Percentiles rank a stretch among this genome's conserved stretches.
phyloP scores from a whole-genome alignment of 2,888 invertebrate genomes.

The Rhimphoctona megacephalus region DNA sequence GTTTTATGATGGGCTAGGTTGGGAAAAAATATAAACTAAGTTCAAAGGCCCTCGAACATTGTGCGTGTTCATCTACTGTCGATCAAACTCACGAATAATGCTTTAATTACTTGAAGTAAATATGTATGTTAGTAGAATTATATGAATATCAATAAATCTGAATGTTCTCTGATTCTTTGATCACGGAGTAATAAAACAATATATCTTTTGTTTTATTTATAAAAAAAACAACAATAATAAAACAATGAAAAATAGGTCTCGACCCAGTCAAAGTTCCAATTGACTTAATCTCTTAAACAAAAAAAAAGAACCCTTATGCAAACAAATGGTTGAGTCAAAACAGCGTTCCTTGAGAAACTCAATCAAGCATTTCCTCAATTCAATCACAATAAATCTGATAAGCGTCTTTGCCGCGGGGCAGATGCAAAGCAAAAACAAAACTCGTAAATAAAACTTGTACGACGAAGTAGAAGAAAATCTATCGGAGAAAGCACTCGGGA shows the following conservation, averaged over 20 bases:
- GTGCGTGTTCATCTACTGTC: constrained; percentile 29
- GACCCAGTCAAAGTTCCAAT: not conserved
- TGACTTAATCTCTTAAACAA: not conserved
- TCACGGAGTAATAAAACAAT: too few relatives aligned
- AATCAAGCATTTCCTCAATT: not conserved
- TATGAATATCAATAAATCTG: not conserved
- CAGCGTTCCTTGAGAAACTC: not conserved
- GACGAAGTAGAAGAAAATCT: constrained; percentile 36
- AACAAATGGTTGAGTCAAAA: not conserved
- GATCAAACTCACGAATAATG: constrained; percentile 26
- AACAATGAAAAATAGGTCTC: too few relatives aligned
- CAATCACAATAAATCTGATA: constrained; percentile 28
- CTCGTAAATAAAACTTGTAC: constrained; percentile 46
- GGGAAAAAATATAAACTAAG: constrained; percentile 31
- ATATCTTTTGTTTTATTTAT: too few relatives aligned
- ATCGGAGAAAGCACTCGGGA: constrained; percentile 27
- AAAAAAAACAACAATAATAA: too few relatives aligned
- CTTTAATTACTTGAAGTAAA: too few relatives aligned
- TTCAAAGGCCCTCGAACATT: not conserved
- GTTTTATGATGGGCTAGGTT: constrained; percentile 26
- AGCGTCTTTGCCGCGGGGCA: constrained; percentile 4
- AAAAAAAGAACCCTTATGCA: not conserved
- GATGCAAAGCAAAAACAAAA: constrained; percentile 38
- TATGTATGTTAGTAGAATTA: not conserved
- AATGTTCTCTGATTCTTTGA: too few relatives aligned